phyloP scores from a whole-genome alignment of 2,888 invertebrate species.

The Thera obeliscata region DNA sequence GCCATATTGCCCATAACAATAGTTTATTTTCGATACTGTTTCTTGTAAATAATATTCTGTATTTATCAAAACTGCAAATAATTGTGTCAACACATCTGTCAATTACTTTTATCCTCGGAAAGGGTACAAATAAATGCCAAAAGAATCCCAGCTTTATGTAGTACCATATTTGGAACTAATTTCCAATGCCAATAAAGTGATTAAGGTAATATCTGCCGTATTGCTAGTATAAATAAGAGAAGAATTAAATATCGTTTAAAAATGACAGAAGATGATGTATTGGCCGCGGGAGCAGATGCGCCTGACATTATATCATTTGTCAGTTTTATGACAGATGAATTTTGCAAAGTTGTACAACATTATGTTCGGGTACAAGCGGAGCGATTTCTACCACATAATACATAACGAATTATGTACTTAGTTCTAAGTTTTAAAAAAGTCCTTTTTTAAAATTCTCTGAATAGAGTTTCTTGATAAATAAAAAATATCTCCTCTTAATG shows the following conservation, averaged over 20 bases:
- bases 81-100: constrained; percentile 38
- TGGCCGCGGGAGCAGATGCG: constrained; percentile 32
- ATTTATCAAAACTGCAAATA: constrained; percentile 24
- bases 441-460: too few relatives aligned
- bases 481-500: too few relatives aligned
- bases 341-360: not conserved
- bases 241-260: constrained; percentile 7
- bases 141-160: constrained; percentile 2
- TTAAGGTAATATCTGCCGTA: not conserved
- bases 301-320: constrained; percentile 29
- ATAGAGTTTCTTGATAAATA: too few relatives aligned
- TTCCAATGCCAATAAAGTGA: not conserved
- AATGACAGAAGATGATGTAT: constrained; percentile 32
- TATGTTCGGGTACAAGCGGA: not conserved
- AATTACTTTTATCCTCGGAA: constrained; percentile 8
- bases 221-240: not conserved
- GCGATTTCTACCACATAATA: too few relatives aligned
- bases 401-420: too few relatives aligned
- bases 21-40: constrained; percentile 36
- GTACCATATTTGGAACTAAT: not conserved
- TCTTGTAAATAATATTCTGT: constrained; percentile 32
- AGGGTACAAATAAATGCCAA: not conserved
- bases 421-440: too few relatives aligned
- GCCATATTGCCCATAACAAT: constrained; percentile 32
- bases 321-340: constrained; percentile 3